Evolutionary conservation across 2,888 invertebrate genomes (phyloP).

Genomic region (Lottia gigantea): DNA sequence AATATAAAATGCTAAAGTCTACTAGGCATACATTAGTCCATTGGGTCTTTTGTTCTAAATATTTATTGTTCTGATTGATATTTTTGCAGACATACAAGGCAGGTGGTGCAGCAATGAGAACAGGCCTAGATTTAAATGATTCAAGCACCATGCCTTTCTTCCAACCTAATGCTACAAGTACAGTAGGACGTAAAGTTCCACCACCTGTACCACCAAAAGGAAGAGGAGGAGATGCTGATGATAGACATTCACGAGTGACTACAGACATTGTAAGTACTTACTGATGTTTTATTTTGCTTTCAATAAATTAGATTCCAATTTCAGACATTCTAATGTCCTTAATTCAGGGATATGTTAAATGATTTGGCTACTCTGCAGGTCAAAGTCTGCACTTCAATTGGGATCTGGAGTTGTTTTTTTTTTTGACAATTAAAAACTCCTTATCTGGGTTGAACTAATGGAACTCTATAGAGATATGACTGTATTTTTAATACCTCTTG

Average conservation of each 20-base stretch:
- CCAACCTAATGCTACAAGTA: slow-evolving; percentile 38
- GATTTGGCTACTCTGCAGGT: no score
- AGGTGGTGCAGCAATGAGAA: slow-evolving; percentile 21
- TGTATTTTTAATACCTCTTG: no score
- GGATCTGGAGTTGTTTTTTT: no score
- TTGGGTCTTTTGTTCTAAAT: no score
- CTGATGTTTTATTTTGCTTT: slow-evolving; percentile 10
- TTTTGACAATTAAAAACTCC: no score
- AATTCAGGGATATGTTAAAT: no score
- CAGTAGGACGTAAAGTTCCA: slow-evolving; percentile 35
- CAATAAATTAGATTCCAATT: background rate
- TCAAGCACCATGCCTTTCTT: slow-evolving; percentile 36
- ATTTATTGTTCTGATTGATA: background rate
- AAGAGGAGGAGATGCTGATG: slow-evolving; percentile 26
- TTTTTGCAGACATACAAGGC: background rate
- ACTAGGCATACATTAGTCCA: no score
- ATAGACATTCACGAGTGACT: slow-evolving; percentile 12
- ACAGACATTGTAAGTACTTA: slow-evolving; percentile 19
- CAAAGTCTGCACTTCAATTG: no score
- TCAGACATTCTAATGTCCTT: no score
- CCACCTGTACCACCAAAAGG: slow-evolving; percentile 38
- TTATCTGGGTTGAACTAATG: no score
- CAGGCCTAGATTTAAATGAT: slow-evolving; percentile 24
- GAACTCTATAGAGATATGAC: no score
- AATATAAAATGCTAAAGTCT: no score